Conservation (phyloP, 2,797 vertebrate species). For the Ispidina picta region DNA sequence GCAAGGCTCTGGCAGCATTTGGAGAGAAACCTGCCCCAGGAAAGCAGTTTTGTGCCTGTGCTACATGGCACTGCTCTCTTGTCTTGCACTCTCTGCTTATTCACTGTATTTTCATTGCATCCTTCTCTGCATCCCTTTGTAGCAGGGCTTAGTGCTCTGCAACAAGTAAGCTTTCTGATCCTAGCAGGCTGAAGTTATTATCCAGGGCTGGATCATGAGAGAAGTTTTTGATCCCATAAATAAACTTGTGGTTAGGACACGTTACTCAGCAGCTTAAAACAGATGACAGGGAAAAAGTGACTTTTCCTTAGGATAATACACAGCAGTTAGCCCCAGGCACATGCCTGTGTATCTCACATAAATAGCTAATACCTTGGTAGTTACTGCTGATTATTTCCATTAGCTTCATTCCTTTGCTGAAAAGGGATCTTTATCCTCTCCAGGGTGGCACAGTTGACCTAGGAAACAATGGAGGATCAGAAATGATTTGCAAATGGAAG, state of each 20-base stretch:
- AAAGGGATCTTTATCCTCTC: neutral
- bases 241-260: neutral
- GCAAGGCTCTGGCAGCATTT: neutral
- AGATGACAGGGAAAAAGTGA: neutral
- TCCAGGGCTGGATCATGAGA: neutral
- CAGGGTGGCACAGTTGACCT: neutral
- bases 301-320: neutral
- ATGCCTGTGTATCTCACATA: neutral
- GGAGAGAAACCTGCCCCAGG: neutral
- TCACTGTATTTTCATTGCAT: neutral
- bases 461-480: neutral
- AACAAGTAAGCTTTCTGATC: neutral
- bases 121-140: neutral
- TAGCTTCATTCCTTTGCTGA: neutral
- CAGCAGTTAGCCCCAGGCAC: neutral
- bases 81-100: neutral
- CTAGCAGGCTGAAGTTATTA: neutral
- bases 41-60: neutral
- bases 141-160: neutral
- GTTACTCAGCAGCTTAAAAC: neutral
- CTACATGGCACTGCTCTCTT: neutral
- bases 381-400: neutral
- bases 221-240: neutral
- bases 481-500: slow-evolving; percentile 2
- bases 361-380: neutral